Conservation (phyloP, 2,888 invertebrate genomes). For the Eupithecia centaureata region DNA sequence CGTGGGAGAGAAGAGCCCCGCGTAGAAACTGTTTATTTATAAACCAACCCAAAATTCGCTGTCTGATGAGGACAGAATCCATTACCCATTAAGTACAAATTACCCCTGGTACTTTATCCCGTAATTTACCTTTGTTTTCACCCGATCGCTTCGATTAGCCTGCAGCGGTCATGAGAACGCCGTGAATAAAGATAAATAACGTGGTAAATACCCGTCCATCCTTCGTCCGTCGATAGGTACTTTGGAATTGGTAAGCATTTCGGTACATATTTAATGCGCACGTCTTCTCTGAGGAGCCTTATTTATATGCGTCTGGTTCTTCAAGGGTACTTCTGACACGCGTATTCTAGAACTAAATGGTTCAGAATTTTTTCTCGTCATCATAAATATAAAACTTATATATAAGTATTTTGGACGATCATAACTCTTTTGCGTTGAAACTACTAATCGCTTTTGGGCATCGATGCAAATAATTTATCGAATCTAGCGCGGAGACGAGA, state of each 20-base stretch:
- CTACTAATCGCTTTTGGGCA: neutral
- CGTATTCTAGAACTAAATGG: neutral
- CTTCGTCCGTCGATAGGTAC: conserved; percentile 13
- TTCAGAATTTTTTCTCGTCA: neutral
- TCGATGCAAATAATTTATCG: neutral
- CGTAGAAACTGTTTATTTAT: neutral
- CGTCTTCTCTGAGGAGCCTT: conserved; percentile 9
- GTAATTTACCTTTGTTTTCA: neutral
- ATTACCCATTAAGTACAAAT: neutral
- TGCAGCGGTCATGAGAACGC: neutral
- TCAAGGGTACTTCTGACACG: conserved; percentile 9
- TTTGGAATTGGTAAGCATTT: conserved; percentile 19
- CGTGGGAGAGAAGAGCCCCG: no score
- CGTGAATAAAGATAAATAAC: conserved; percentile 6
- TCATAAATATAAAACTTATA: no score
- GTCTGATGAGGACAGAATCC: neutral
- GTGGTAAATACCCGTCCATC: neutral
- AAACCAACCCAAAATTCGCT: neutral
- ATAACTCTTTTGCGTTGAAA: neutral
- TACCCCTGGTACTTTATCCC: neutral
- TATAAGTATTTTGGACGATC: neutral
- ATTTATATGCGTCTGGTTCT: conserved; percentile 13
- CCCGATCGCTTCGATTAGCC: neutral
- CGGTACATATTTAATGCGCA: conserved; percentile 17
- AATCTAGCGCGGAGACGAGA: neutral